phyloP scores from a whole-genome alignment of 2,888 invertebrate genomes.

The Melinopterus prodromus region DNA sequence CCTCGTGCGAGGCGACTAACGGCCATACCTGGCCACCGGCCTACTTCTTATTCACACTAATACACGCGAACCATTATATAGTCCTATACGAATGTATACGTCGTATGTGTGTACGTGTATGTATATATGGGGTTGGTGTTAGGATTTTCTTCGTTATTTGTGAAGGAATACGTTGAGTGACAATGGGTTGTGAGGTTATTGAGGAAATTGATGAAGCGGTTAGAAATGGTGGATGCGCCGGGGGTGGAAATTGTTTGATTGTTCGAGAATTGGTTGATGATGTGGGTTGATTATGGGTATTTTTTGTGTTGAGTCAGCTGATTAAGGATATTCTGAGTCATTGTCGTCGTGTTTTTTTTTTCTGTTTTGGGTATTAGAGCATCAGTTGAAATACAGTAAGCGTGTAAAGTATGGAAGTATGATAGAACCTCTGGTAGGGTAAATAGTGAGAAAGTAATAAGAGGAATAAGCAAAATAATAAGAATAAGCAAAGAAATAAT shows the following conservation, averaged over 20 bases:
- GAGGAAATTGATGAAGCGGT: neutral
- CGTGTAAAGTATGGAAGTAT: too few species aligned
- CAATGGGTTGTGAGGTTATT: neutral
- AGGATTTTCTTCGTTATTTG: neutral
- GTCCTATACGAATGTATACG: neutral
- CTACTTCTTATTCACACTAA: slow-evolving; percentile 38
- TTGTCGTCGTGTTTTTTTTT: too few species aligned
- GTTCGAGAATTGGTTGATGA: too few species aligned
- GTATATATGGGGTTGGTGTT: neutral
- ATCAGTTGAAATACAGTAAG: too few species aligned
- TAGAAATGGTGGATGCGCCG: neutral
- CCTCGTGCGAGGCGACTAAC: slow-evolving; percentile 30
- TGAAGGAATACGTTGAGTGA: neutral
- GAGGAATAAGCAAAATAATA: too few species aligned
- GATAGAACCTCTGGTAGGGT: too few species aligned
- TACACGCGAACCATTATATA: slow-evolving; percentile 32
- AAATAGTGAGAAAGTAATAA: too few species aligned
- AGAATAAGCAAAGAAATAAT: too few species aligned
- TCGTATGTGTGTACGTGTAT: neutral
- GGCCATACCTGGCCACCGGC: slow-evolving; percentile 29
- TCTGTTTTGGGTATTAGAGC: too few species aligned
- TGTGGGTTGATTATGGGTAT: too few species aligned
- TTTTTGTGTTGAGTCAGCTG: too few species aligned
- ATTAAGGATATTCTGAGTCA: too few species aligned
- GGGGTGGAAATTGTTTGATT: neutral